phyloP scores from a whole-genome alignment of 2,888 invertebrate genomes.

The Ennomos fuscantarius region DNA sequence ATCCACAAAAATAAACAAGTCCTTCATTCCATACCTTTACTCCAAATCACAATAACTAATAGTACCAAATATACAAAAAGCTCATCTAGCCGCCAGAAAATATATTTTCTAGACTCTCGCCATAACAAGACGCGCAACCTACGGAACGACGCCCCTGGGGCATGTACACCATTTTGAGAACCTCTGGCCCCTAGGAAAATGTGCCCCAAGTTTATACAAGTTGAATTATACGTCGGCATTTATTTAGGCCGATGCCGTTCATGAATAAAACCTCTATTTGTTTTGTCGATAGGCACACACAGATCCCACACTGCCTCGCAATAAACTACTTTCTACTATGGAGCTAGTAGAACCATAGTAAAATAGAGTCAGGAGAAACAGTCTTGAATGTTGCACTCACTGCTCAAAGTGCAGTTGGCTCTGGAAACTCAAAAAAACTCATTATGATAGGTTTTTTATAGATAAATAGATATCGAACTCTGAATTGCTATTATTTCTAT shows the following conservation, averaged over 20 bases:
- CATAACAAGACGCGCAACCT: slow-evolving; percentile 12
- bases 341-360: too few species aligned
- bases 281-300: slow-evolving; percentile 34
- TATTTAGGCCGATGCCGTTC: slow-evolving; percentile 45
- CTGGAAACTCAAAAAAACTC: too few species aligned
- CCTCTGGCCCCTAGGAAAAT: slow-evolving; percentile 34
- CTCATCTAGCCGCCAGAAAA: slow-evolving; percentile 3
- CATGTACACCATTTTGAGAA: slow-evolving; percentile 11
- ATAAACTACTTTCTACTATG: too few species aligned
- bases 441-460: too few species aligned
- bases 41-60: too few species aligned
- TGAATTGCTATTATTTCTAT: too few species aligned
- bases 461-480: too few species aligned
- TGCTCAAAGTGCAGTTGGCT: too few species aligned
- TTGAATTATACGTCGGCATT: slow-evolving; percentile 48
- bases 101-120: slow-evolving; percentile 7
- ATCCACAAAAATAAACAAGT: not conserved
- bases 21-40: not conserved
- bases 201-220: slow-evolving; percentile 42
- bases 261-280: slow-evolving; percentile 53
- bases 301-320: too few species aligned
- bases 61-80: not conserved
- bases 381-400: too few species aligned
- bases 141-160: slow-evolving; percentile 6
- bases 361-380: too few species aligned